phyloP scores from a whole-genome alignment of 2,888 invertebrate species.

The Pyralis farinalis region DNA sequence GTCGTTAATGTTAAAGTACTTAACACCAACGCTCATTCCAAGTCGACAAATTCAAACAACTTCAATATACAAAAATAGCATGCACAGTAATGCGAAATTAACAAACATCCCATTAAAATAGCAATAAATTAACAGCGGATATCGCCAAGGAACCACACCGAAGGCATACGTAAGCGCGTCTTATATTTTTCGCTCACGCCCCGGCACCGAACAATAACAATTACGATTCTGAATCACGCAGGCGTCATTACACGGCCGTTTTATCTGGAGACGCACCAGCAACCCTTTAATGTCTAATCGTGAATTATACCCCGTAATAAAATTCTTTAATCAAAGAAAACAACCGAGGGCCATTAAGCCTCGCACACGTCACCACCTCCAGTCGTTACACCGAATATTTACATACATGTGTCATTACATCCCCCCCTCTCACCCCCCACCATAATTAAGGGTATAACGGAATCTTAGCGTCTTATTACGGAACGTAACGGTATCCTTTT shows the following conservation, averaged over 20 bases:
- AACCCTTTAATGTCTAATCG: conserved; percentile 77
- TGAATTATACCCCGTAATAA: conserved; percentile 79
- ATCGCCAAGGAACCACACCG: background rate
- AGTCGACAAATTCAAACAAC: no score
- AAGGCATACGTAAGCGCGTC: conserved; percentile 18
- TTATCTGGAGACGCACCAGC: conserved; percentile 67
- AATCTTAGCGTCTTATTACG: conserved; percentile 81
- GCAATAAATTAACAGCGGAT: background rate
- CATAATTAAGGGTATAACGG: conserved; percentile 80
- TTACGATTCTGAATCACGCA: conserved; percentile 76
- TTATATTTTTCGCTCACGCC: conserved; percentile 31
- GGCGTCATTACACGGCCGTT: conserved; percentile 70
- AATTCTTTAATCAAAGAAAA: conserved; percentile 82
- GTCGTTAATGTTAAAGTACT: no score
- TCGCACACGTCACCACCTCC: conserved; percentile 75
- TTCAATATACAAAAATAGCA: no score
- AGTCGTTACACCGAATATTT: conserved; percentile 76
- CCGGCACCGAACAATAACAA: conserved; percentile 52
- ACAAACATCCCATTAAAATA: background rate
- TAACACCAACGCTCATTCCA: no score
- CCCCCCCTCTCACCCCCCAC: conserved; percentile 45
- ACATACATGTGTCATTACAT: conserved; percentile 80
- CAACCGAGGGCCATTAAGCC: conserved; percentile 74
- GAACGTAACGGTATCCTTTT: conserved; percentile 78
- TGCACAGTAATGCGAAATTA: no score